Base-by-base conservation (phyloP, 2,113 vertebrate species). In the Cichladusa arquata region DNA sequence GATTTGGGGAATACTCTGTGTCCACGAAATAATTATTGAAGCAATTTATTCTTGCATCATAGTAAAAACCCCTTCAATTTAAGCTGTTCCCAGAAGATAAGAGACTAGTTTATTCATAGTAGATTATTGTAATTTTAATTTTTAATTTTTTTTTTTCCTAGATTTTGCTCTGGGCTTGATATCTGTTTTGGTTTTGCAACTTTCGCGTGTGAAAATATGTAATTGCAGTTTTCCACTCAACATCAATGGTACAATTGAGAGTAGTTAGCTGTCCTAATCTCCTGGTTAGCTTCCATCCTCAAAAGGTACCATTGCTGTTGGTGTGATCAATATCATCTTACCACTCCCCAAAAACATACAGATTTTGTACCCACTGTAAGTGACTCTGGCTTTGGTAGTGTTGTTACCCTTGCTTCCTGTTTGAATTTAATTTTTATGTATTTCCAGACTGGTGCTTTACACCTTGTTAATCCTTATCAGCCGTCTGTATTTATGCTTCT, bases 11-110 rank as follows among this genome's bases (percentile, higher is more conserved):
- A 92, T 92, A 88, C 69, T 90, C 14, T 38, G 90, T 77, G 71
- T 74, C 86, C 23, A 5, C 5, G 8, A 93, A 94, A 90, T 93
- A 92, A 96, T 85, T 90, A 86, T 86, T 96, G 82, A 90, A 93
- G 69, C 72, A 88, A 93, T 96, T 96, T 92, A 86, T 78, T 96
- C 83, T 96, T 95, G 93, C 85, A 92, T 95, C 88, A 96, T 64
- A 0, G 0, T 69, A 90, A 89, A 85, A 50, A 36, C n/a, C 58
- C 45, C 76, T 91, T 94, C 67, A 77, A 28, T 88, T 61, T 93
- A 72, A 60, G 74, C 61, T 82, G 62, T 90, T 95, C 71, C 78
- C 91, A 90, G 94, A 93, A 94, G 93, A 94, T 92, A 96, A 94
- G 64, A 31, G 72, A 74, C n/a, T 44, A 50, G 14, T 42, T 86